Base-by-base conservation (phyloP, 2,113 vertebrate species). In the Cariama cristata region DNA sequence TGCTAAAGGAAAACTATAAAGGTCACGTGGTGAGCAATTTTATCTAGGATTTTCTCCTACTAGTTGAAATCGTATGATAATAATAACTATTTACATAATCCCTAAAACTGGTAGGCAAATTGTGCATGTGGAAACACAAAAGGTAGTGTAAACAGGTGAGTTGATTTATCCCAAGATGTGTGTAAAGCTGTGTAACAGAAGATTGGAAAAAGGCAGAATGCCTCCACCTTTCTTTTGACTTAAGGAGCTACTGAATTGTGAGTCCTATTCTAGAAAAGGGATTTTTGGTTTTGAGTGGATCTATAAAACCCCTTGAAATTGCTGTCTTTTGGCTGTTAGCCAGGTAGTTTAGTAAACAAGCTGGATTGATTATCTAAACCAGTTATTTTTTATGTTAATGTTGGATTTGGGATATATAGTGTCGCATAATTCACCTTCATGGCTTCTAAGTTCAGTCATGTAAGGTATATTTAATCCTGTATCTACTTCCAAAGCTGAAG, bases 11-110 rank as follows among this genome's bases (percentile, higher is more conserved):
- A 95, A 92, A 55, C 85, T 87, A 5, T 90, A 93, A 95, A 87
- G 83, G 83, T 89, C 93, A 87, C 71, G 86, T 95, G 40, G 68
- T 93, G 83, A 94, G 76, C 49, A 84, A 32, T 91, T 96, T 92
- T 94, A 87, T 94, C 76, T 81, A 58, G 86, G 88, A 87, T 95
- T 93, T 96, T 96, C 60, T 92, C 52, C 47, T 77, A 14, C 33
- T 83, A 50, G 56, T 87, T 95, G 82, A 91, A 94, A 79, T 76
- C 77, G 62, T 66, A 81, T 85, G 79, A 60, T 9, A 18, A 88
- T 95, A 95, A 83, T 88, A 93, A 91, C 86, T 94, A 59, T 93
- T 96, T 95, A 89, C 89, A 82, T 96, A 94, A 91, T 93, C 53
- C 58, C 53, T 94, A 62, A 89, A 96, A 72, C 62, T 45, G 49